These are phyloP conservation scores for Tiliqua scincoides DNA, from an alignment of 2,113 vertebrate genomes.

Conservation along the genomic window DNA sequence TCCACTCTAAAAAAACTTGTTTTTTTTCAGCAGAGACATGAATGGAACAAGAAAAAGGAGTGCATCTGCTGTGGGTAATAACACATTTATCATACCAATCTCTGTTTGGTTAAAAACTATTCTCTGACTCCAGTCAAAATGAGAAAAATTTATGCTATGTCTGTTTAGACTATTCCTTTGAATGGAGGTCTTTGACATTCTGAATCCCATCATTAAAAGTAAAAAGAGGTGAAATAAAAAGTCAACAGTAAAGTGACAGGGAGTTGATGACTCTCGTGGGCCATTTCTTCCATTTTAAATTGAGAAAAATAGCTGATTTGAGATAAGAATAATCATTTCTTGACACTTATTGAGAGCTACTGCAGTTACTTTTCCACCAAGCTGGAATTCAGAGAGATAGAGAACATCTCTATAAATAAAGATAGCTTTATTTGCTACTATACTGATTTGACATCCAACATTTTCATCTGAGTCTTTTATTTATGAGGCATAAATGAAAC, in stretches of 20 bases:
- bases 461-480: conserved; percentile 71
- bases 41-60: not conserved
- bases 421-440: conserved; percentile 56
- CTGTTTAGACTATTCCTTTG: not conserved
- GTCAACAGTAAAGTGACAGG: not conserved
- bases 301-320: conserved; percentile 52
- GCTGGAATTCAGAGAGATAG: conserved; percentile 46
- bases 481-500: conserved; percentile 72
- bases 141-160: not conserved
- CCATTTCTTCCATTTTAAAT: not conserved
- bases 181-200: not conserved
- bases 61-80: too few relatives aligned
- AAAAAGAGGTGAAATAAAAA: not conserved
- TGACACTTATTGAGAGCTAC: conserved; percentile 61
- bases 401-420: conserved; percentile 57
- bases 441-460: conserved; percentile 63
- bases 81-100: not conserved
- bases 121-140: not conserved
- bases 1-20: not conserved
- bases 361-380: conserved; percentile 63
- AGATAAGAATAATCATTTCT: conserved; percentile 50
- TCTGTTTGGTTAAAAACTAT: not conserved
- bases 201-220: not conserved
- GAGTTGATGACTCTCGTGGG: not conserved
- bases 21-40: not conserved